Conservation (phyloP, 2,888 invertebrate species). For the Sminthurinus aureus region DNA sequence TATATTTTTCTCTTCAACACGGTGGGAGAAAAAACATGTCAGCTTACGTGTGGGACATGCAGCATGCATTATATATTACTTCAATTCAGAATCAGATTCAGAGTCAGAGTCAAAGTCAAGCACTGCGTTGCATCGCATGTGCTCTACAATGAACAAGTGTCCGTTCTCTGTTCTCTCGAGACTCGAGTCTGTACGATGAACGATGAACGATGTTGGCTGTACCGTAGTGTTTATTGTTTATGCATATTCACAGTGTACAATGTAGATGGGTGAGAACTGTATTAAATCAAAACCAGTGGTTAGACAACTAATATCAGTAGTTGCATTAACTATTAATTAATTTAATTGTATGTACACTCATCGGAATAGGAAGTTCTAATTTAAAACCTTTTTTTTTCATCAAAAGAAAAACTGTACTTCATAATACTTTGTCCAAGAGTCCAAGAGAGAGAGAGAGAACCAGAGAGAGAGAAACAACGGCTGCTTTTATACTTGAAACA, state of each 20-base stretch:
- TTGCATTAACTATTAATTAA: slow-evolving; percentile 1
- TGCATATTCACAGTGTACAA: no score
- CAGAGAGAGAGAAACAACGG: neutral
- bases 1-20: neutral
- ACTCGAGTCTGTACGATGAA: no score
- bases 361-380: slow-evolving; percentile 29
- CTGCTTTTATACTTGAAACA: neutral
- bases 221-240: no score
- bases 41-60: neutral
- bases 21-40: neutral
- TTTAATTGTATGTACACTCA: slow-evolving; percentile 7
- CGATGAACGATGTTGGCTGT: no score
- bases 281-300: neutral
- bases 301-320: neutral
- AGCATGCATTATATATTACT: neutral
- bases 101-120: slow-evolving; percentile 13
- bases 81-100: neutral
- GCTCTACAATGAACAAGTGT: no score
- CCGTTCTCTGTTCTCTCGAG: no score
- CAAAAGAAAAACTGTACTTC: slow-evolving; percentile 1
- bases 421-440: neutral
- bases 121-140: no score
- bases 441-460: no score
- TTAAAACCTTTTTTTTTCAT: slow-evolving; percentile 20
- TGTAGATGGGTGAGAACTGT: neutral